phyloP scores from a whole-genome alignment of 2,113 vertebrate species.

The Oreotrochilus melanogaster region DNA sequence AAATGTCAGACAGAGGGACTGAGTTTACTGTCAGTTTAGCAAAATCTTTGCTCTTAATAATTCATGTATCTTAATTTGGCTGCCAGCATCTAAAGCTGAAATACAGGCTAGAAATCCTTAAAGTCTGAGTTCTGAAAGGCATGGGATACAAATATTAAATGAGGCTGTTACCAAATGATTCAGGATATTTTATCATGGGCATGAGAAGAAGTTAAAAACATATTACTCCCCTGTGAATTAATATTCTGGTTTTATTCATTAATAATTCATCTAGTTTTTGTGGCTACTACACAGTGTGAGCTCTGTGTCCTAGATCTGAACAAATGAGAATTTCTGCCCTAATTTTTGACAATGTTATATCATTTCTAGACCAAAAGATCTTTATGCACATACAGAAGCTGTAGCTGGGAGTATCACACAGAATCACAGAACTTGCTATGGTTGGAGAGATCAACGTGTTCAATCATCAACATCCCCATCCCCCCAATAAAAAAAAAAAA shows the following conservation, averaged over 20 bases:
- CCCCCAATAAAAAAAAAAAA: no score
- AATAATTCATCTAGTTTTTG: conserved; percentile 39
- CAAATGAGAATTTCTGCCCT: not conserved
- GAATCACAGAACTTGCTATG: no score
- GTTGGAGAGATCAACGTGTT: no score
- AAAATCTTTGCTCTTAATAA: conserved; percentile 23
- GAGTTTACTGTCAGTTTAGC: not conserved
- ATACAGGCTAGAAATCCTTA: not conserved
- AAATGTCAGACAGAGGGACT: not conserved
- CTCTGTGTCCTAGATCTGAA: conserved; percentile 45
- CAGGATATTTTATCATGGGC: not conserved
- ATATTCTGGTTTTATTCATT: conserved; percentile 12
- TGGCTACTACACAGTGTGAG: conserved; percentile 24
- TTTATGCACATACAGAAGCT: not conserved
- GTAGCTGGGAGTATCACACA: not conserved
- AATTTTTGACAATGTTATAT: not conserved
- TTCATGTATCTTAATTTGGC: not conserved
- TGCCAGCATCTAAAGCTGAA: not conserved
- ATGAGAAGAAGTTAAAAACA: not conserved
- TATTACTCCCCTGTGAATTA: conserved; percentile 26
- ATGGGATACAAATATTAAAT: not conserved
- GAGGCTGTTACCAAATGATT: not conserved
- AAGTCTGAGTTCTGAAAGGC: not conserved
- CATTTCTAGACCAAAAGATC: not conserved
- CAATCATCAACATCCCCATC: no score